A percentile compares a stretch with the other conserved stretches of the same genome.
These are phyloP conservation scores for Cheiracanthium punctorium DNA, from an alignment of 2,888 invertebrate species.

Conservation along the genomic window DNA sequence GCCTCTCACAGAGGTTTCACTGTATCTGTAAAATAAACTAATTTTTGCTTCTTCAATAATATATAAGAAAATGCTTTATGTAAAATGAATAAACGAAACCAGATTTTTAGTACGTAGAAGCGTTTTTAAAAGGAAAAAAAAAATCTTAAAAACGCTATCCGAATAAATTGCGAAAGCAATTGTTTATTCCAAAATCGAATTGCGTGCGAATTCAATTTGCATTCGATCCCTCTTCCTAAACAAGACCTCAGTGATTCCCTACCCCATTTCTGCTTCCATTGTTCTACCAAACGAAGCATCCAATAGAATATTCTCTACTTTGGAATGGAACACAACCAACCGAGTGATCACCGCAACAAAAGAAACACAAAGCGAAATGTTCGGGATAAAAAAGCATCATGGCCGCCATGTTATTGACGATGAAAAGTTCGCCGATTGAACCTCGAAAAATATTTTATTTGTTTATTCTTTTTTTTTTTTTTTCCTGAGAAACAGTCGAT, in stretches of 20 bases:
- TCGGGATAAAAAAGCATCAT: conserved; percentile 1
- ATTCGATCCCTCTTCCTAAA: conserved; percentile 7
- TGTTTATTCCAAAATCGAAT: too few species aligned
- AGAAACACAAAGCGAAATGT: conserved; percentile 28
- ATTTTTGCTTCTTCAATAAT: too few species aligned
- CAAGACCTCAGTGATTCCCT: conserved; percentile 20
- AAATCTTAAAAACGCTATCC: too few species aligned
- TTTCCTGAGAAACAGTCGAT: conserved; percentile 5
- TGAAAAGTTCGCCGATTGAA: conserved; percentile 56
- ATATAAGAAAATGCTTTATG: too few species aligned
- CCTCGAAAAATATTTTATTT: conserved; percentile 18
- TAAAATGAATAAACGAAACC: too few species aligned
- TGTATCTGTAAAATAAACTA: too few species aligned
- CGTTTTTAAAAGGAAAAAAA: too few species aligned
- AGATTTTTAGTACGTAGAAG: too few species aligned
- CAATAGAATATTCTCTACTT: conserved; percentile 15
- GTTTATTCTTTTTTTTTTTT: neutral
- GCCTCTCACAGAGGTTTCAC: too few species aligned
- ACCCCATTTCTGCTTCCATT: conserved; percentile 29
- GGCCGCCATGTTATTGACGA: conserved; percentile 25
- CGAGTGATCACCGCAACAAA: conserved; percentile 32
- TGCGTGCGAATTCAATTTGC: conserved; percentile 32
- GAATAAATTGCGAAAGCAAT: too few species aligned
- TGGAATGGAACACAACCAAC: conserved; percentile 28
- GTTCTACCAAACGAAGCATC: conserved; percentile 43